Conservation (phyloP, 2,888 invertebrate genomes). For the Holacanthella duospinosa region DNA sequence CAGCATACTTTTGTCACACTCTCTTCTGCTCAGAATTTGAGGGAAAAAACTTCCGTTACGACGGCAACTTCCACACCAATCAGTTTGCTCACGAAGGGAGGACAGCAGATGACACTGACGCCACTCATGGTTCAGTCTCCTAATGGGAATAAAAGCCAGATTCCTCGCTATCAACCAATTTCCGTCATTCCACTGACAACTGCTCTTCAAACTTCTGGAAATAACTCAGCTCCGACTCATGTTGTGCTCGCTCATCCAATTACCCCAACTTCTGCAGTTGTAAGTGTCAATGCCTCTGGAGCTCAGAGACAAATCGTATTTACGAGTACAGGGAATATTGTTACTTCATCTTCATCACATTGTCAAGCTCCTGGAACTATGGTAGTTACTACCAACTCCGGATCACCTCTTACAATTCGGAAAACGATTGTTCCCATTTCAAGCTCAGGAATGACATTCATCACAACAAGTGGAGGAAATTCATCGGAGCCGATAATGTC, state of each 20-base stretch:
- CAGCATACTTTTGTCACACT: background rate
- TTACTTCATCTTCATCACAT: background rate
- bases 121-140: constrained; percentile 29
- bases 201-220: constrained; percentile 13
- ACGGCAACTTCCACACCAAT: constrained; percentile 20
- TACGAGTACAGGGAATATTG: background rate
- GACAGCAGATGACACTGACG: constrained; percentile 30
- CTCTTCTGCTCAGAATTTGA: background rate
- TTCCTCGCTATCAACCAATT: constrained; percentile 26
- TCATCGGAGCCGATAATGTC: background rate
- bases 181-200: constrained; percentile 26
- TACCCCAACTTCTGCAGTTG: constrained; percentile 16
- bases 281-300: constrained; percentile 8
- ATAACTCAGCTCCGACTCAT: constrained; percentile 15
- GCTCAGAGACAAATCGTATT: constrained; percentile 14
- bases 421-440: constrained; percentile 8
- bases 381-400: constrained; percentile 2
- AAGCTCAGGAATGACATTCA: constrained; percentile 13
- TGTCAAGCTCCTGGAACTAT: constrained; percentile 9
- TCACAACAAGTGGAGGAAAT: constrained; percentile 8
- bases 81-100: constrained; percentile 28
- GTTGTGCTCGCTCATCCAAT: constrained; percentile 32
- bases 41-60: constrained; percentile 7
- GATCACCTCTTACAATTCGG: constrained; percentile 10
- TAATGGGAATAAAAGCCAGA: constrained; percentile 18